Evolutionary conservation across 1,140 invertebrate species (phyloP).

Genomic region (Lasaia peninsularis): DNA sequence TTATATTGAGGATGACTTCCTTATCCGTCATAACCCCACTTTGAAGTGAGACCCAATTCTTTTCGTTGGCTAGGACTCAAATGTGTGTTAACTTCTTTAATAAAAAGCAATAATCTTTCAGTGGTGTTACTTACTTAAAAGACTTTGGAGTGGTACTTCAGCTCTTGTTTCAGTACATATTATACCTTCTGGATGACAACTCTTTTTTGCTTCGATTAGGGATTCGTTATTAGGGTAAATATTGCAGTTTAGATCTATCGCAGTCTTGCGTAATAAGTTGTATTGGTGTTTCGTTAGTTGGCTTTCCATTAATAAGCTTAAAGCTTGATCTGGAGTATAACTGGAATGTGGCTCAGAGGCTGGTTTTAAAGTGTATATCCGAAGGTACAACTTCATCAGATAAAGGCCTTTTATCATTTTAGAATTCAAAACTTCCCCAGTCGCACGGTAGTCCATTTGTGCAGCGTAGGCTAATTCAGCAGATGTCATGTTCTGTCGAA

Average conservation of each 20-base stretch:
- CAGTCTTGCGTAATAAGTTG: constrained; percentile 13
- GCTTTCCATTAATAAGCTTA: constrained; percentile 5
- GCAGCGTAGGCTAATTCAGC: constrained; percentile 8
- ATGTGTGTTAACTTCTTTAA: constrained; percentile 17
- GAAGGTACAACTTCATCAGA: too few species aligned
- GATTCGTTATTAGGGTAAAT: constrained; percentile 17
- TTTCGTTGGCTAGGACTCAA: constrained; percentile 5
- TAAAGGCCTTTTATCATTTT: constrained; percentile 15
- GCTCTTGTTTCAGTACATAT: constrained; percentile 14
- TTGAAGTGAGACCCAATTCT: constrained; percentile 13
- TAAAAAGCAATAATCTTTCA: constrained; percentile 15
- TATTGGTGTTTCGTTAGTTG: constrained; percentile 17
- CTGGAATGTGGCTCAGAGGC: constrained; percentile 9
- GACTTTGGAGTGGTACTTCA: constrained; percentile 16
- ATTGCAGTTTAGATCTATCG: constrained; percentile 14
- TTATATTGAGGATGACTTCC: constrained; percentile 13
- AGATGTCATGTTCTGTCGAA: constrained; percentile 6
- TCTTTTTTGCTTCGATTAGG: constrained; percentile 18
- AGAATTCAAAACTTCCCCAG: constrained; percentile 1
- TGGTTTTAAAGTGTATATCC: constrained; percentile 10
- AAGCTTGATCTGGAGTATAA: constrained; percentile 13
- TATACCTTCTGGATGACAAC: constrained; percentile 12
- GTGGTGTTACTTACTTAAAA: constrained; percentile 15
- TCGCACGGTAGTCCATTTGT: constrained; percentile 14
- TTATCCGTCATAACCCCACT: constrained; percentile 12